These are phyloP conservation scores for Cyclopterus lumpus DNA, from an alignment of 2,797 vertebrate species.

Conservation along the genomic window DNA sequence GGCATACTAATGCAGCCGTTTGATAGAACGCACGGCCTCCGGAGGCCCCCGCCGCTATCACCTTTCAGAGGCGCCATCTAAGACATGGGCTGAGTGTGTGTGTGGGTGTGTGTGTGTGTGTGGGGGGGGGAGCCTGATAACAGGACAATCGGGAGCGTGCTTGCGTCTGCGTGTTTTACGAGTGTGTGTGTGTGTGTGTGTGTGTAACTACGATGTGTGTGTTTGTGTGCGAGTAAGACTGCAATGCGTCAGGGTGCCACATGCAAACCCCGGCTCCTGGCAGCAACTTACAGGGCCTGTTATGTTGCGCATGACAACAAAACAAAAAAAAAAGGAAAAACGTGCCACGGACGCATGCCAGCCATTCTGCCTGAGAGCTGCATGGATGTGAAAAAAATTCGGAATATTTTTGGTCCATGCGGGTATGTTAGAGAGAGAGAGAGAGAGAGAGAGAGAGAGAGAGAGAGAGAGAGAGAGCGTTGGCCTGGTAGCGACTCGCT, in stretches of 20 bases:
- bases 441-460: not conserved
- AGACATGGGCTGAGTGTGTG: slow-evolving; percentile 32
- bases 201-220: not conserved
- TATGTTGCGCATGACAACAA: slow-evolving; percentile 19
- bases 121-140: slow-evolving; percentile 21
- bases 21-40: slow-evolving; percentile 46
- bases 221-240: slow-evolving; percentile 17
- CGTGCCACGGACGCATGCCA: slow-evolving; percentile 44
- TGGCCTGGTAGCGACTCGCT: slow-evolving; percentile 9
- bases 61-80: slow-evolving; percentile 50
- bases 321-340: not conserved
- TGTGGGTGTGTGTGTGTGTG: too few relatives aligned
- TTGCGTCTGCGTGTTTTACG: slow-evolving; percentile 16
- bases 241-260: slow-evolving; percentile 59
- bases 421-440: not conserved
- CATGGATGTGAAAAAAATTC: slow-evolving; percentile 28
- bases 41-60: slow-evolving; percentile 37
- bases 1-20: slow-evolving; percentile 55
- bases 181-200: not conserved
- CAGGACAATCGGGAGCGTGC: slow-evolving; percentile 7
- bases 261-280: slow-evolving; percentile 43
- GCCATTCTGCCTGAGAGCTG: slow-evolving; percentile 42
- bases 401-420: slow-evolving; percentile 21
- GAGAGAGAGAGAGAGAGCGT: not conserved
- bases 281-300: slow-evolving; percentile 28